phyloP scores from a whole-genome alignment of 2,113 vertebrate genomes.

The Nyctereutes procyonoides region DNA sequence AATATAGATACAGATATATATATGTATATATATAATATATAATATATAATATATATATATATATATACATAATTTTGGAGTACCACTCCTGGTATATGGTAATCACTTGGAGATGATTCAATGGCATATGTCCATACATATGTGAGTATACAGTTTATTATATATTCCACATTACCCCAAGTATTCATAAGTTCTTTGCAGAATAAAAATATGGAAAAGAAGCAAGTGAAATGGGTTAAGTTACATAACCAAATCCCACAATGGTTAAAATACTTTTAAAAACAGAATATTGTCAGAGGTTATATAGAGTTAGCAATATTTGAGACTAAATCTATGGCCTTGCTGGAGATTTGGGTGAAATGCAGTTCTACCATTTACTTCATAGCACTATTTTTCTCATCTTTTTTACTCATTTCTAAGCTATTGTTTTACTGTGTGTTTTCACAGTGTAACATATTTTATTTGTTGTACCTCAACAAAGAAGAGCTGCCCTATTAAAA shows the following conservation, averaged over 20 bases:
- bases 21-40: too few relatives aligned
- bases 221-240: not conserved
- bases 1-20: not conserved
- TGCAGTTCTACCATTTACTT: not conserved
- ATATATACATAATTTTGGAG: not conserved
- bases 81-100: not conserved
- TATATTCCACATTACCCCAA: not conserved
- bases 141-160: not conserved
- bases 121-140: not conserved
- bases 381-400: not conserved
- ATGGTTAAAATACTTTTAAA: not conserved
- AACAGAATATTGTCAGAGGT: not conserved
- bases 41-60: not conserved
- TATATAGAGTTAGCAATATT: not conserved
- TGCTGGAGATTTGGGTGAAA: not conserved
- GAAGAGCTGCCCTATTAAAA: not conserved
- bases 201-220: not conserved
- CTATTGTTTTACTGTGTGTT: not conserved
- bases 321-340: not conserved
- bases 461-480: not conserved
- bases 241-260: not conserved
- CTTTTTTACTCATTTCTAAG: constrained; percentile 1
- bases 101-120: not conserved
- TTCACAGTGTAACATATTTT: not conserved
- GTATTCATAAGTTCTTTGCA: not conserved